phyloP scores from a whole-genome alignment of 2,888 invertebrate genomes.

The Gnatocerus cornutus region DNA sequence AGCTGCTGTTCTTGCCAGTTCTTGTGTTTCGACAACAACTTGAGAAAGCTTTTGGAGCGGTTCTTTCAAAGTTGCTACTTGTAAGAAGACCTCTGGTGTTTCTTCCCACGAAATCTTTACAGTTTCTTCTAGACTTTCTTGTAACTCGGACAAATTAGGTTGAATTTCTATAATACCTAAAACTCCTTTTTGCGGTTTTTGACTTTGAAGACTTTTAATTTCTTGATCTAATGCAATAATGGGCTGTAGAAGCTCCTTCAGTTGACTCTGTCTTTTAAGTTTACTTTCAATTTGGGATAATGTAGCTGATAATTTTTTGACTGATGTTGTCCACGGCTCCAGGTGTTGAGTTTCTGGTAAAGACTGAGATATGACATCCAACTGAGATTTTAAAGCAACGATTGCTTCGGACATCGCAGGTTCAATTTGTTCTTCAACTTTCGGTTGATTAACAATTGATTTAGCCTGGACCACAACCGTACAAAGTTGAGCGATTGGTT shows the following conservation, averaged over 20 bases:
- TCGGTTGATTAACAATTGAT: constrained; percentile 45
- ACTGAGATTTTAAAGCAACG: constrained; percentile 45
- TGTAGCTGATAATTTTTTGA: constrained; percentile 42
- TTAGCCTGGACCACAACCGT: constrained; percentile 49
- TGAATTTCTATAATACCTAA: constrained; percentile 27
- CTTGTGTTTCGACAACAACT: constrained; percentile 49
- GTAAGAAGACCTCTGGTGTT: not conserved
- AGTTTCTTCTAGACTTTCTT: constrained; percentile 10
- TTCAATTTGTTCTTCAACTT: constrained; percentile 47
- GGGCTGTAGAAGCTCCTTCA: constrained; percentile 1
- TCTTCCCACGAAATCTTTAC: not conserved
- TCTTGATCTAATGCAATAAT: constrained; percentile 5
- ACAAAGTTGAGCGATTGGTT: constrained; percentile 55
- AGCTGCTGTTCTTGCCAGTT: constrained; percentile 43
- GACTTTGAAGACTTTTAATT: constrained; percentile 9
- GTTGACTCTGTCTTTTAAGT: not conserved
- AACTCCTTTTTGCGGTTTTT: constrained; percentile 23
- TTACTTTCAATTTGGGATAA: constrained; percentile 38
- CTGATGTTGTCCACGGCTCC: not conserved
- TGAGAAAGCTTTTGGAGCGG: constrained; percentile 55
- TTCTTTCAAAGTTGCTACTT: constrained; percentile 45
- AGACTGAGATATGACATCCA: constrained; percentile 30
- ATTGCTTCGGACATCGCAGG: constrained; percentile 50
- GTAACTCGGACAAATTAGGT: constrained; percentile 10
- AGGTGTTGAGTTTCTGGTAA: constrained; percentile 7